Evolutionary conservation across 2,113 vertebrate species (phyloP).

Genomic region (Andinoacara biseriatus): DNA sequence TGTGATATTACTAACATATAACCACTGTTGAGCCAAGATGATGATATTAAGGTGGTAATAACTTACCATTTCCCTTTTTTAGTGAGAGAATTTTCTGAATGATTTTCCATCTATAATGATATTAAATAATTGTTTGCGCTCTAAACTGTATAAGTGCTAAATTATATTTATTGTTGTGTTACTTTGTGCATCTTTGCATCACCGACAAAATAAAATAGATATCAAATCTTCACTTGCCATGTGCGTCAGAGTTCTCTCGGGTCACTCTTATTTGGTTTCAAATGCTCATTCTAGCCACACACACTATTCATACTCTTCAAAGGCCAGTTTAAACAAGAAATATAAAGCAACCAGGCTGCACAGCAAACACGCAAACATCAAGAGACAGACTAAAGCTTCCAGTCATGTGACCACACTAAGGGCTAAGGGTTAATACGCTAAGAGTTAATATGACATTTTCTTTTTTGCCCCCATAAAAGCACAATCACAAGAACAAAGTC

Average conservation of each 20-base stretch:
- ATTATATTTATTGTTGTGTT: too few relatives aligned
- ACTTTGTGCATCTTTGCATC: too few relatives aligned
- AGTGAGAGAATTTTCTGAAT: not conserved
- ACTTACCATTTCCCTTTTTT: not conserved
- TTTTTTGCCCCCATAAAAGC: not conserved
- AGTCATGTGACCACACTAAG: not conserved
- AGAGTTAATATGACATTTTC: not conserved
- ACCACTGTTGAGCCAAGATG: not conserved
- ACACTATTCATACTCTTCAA: not conserved
- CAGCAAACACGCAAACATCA: not conserved
- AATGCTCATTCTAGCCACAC: not conserved
- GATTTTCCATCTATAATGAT: not conserved
- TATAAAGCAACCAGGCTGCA: not conserved
- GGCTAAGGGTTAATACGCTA: not conserved
- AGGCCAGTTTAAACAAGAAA: not conserved
- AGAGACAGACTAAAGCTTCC: not conserved
- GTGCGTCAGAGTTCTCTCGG: not conserved
- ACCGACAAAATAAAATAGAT: not conserved
- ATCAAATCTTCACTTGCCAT: not conserved
- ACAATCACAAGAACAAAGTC: accelerated
- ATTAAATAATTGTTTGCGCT: not conserved
- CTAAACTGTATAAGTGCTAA: too few relatives aligned
- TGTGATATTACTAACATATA: not conserved
- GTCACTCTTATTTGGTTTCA: not conserved
- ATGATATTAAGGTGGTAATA: not conserved